phyloP scores from a whole-genome alignment of 2,797 vertebrate species.

The Lindbergichthys nudifrons region DNA sequence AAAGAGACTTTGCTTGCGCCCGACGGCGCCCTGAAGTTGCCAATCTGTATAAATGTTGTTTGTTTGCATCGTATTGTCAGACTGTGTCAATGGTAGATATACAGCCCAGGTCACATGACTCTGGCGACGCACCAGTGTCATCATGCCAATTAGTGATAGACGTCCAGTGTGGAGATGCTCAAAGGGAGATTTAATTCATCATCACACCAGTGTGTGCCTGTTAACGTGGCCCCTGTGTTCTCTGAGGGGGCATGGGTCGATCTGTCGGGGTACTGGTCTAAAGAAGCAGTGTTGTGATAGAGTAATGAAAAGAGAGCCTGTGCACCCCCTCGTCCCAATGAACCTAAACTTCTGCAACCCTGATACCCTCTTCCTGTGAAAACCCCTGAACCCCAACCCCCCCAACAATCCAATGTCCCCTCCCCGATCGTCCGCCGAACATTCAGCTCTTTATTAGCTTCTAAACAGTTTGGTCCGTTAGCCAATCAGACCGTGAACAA shows the following conservation, averaged over 20 bases:
- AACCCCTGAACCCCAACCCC: not conserved
- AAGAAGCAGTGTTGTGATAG: slow-evolving; percentile 78
- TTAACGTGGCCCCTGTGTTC: slow-evolving; percentile 80
- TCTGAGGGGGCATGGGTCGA: slow-evolving; percentile 67
- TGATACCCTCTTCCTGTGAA: not conserved
- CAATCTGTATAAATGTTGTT: slow-evolving; percentile 93
- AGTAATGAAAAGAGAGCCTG: slow-evolving; percentile 68
- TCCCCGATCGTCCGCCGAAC: too few relatives aligned
- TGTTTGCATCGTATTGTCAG: slow-evolving; percentile 94
- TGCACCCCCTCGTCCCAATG: slow-evolving; percentile 42
- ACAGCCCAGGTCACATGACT: slow-evolving; percentile 90
- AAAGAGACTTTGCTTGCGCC: slow-evolving; percentile 89
- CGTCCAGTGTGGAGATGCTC: slow-evolving; percentile 87
- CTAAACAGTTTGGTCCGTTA: too few relatives aligned
- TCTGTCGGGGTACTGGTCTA: slow-evolving; percentile 69
- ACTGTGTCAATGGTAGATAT: slow-evolving; percentile 92
- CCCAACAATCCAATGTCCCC: not conserved
- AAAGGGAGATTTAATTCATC: slow-evolving; percentile 80
- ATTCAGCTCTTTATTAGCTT: too few relatives aligned
- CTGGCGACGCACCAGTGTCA: slow-evolving; percentile 90
- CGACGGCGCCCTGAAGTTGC: slow-evolving; percentile 94
- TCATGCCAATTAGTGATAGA: slow-evolving; percentile 97
- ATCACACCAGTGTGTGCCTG: slow-evolving; percentile 99
- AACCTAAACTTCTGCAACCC: slow-evolving; percentile 35
- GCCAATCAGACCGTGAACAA: too few relatives aligned